These are phyloP conservation scores for Incurvaria masculella DNA, from an alignment of 2,888 invertebrate genomes.

Conservation along the genomic window DNA sequence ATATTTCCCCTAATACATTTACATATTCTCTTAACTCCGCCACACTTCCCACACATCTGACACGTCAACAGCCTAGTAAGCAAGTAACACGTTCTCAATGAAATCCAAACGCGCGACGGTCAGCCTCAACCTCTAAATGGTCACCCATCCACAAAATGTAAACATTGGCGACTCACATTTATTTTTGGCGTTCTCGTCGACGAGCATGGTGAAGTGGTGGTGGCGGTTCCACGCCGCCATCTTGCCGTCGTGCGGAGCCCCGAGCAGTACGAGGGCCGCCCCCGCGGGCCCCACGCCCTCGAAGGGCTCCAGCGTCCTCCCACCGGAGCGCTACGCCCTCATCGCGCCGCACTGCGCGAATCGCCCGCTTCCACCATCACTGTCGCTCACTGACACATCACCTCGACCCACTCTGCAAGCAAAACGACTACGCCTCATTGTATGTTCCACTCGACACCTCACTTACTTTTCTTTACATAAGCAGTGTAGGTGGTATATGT, in stretches of 20 bases:
- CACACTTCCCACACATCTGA: too few relatives aligned
- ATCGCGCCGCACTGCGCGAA: conserved; percentile 48
- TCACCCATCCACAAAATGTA: too few relatives aligned
- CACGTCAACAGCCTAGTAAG: too few relatives aligned
- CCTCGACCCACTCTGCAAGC: conserved; percentile 34
- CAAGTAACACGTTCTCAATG: too few relatives aligned
- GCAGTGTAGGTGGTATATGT: too few relatives aligned
- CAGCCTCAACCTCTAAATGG: too few relatives aligned
- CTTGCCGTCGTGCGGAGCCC: conserved; percentile 60
- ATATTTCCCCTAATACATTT: too few relatives aligned
- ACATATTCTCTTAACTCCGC: too few relatives aligned
- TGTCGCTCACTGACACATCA: conserved; percentile 35
- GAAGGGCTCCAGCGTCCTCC: conserved; percentile 62
- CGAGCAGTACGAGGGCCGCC: conserved; percentile 58
- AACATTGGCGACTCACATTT: conserved; percentile 61
- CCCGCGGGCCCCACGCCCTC: conserved; percentile 60
- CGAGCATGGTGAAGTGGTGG: conserved; percentile 67
- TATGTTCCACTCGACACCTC: too few relatives aligned
- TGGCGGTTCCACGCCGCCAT: conserved; percentile 73
- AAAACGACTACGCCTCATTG: neutral
- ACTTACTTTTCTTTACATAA: too few relatives aligned
- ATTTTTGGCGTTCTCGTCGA: conserved; percentile 67
- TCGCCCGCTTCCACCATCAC: conserved; percentile 26
- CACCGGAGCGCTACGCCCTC: conserved; percentile 36
- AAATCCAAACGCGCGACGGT: too few relatives aligned